phyloP scores from a whole-genome alignment of 2,888 invertebrate genomes.

The Leucoptera coffeella region DNA sequence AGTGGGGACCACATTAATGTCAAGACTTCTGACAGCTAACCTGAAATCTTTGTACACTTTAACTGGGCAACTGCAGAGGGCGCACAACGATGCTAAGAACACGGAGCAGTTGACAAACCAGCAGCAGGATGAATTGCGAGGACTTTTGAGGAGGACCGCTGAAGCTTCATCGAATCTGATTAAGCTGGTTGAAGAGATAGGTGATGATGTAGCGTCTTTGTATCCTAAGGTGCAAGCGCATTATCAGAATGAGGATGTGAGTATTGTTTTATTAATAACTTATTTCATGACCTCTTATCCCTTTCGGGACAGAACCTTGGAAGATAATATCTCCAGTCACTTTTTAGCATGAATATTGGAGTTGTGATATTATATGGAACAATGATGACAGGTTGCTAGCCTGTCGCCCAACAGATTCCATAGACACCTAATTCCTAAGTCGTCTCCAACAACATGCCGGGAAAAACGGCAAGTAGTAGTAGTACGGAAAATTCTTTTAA shows the following conservation, averaged over 20 bases:
- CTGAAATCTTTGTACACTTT: constrained; percentile 52
- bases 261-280: constrained; percentile 9
- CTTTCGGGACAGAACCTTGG: too few relatives aligned
- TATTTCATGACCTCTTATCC: not conserved
- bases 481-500: too few relatives aligned
- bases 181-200: constrained; percentile 46
- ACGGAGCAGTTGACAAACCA: constrained; percentile 45
- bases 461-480: too few relatives aligned
- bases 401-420: too few relatives aligned
- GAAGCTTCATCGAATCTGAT: constrained; percentile 54
- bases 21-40: constrained; percentile 42
- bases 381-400: too few relatives aligned
- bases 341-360: too few relatives aligned
- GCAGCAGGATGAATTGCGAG: constrained; percentile 52
- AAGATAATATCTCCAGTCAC: too few relatives aligned
- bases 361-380: too few relatives aligned
- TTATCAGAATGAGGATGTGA: constrained; percentile 23
- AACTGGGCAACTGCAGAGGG: constrained; percentile 50
- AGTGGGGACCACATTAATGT: constrained; percentile 28
- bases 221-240: constrained; percentile 18
- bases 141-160: constrained; percentile 47
- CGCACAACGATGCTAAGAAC: constrained; percentile 57
- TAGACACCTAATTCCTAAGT: too few relatives aligned
- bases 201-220: constrained; percentile 42
- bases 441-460: too few relatives aligned